Base-by-base conservation (phyloP, 2,888 invertebrate genomes). In the Harpalus rufipes region DNA sequence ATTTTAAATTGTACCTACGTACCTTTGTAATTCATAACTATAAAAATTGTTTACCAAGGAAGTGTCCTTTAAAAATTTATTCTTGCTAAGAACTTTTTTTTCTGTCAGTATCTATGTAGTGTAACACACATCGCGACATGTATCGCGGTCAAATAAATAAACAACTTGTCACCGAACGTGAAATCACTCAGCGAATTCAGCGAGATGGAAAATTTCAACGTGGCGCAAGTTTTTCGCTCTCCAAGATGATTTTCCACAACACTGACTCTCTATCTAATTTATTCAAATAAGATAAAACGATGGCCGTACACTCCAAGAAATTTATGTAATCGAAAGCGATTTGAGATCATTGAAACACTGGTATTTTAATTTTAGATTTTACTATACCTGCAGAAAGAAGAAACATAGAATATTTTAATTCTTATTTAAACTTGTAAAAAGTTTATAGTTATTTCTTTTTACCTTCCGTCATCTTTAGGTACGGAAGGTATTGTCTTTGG, bases 181-280 rank as follows among this genome's bases (percentile, higher is more conserved):
- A 56, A 65, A 21, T 7, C 80, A 41, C 68, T 65, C 51, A 51
- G 25, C 14, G 21, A 44, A 63, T 65, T 5, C 81, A 44, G 56
- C 68, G 51, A 21, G 7, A 41, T 68, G 81, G 81, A 81, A 81
- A 81, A 81, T 81, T 81, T 18, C 18, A 65, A 81, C 56, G 81
- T 21, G 12, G 41, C 41, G 32, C 51, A 81, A 25, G 63, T 81
- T 81, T 81, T 44, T 58, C 14, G 18, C 18, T 44, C 51, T 32
- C 65, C 51, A 58, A 18, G 68, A 81, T 65, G 25, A 81, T 81
- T 81, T 81, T 81, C 81, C 81, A 51, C 44, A 51, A 81, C 81
- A 68, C 68, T 81, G 68, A 56, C 25, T 51, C 41, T 65, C 81
- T 81, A 81, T 81, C 81, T 81, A 81, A 81, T 68, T 81, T 81